A percentile compares a stretch with the other conserved stretches of the same genome.
Conservation (phyloP, 1,140 invertebrate species). For the Philotrypesis tridentata region DNA sequence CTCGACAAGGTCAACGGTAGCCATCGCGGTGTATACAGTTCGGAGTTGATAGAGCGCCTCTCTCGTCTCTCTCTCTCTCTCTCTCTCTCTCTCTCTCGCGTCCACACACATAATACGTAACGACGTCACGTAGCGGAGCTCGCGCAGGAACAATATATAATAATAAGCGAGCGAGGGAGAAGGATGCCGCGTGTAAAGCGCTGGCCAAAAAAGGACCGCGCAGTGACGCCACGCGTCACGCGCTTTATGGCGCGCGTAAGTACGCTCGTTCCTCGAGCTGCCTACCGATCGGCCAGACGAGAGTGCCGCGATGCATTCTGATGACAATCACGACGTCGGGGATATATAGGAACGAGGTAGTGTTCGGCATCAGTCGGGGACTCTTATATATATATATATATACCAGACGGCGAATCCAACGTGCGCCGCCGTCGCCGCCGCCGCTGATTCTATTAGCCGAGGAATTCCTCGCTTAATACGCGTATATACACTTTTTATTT, state of each 20-base stretch:
- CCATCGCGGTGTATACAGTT: too few relatives aligned
- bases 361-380: too few relatives aligned
- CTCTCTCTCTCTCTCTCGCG: too few relatives aligned
- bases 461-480: too few relatives aligned
- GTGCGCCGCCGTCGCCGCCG: too few relatives aligned
- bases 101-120: not conserved
- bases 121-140: not conserved
- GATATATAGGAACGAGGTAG: too few relatives aligned
- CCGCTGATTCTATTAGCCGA: too few relatives aligned
- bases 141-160: conserved; percentile 10
- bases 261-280: conserved; percentile 1
- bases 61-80: too few relatives aligned
- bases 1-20: not conserved
- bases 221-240: conserved; percentile 62
- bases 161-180: not conserved
- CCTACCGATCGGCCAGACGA: conserved; percentile 45
- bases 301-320: conserved; percentile 44
- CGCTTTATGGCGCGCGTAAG: conserved; percentile 56
- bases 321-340: not conserved
- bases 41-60: too few relatives aligned
- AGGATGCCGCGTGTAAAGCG: conserved; percentile 31
- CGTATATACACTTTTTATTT: too few relatives aligned
- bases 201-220: conserved; percentile 65
- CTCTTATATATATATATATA: too few relatives aligned
- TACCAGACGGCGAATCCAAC: too few relatives aligned